Conservation (phyloP, 1,140 invertebrate species). For the Papilio dardanus region DNA sequence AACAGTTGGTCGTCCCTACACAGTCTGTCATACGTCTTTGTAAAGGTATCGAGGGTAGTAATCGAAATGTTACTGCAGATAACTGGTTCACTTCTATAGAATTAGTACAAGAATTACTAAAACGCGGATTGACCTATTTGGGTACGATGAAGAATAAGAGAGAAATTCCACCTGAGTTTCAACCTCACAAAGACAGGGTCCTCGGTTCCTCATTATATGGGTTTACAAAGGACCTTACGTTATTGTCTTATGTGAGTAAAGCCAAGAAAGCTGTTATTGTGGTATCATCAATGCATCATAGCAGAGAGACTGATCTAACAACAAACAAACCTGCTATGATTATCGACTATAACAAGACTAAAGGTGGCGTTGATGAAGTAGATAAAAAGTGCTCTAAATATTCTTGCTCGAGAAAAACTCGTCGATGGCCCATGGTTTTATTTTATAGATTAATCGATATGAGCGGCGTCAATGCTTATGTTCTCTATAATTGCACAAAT, state of each 20-base stretch:
- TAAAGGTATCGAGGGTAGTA: too few relatives aligned
- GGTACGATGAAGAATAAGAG: too few relatives aligned
- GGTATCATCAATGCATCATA: conserved; percentile 58
- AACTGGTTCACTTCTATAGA: too few relatives aligned
- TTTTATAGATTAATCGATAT: conserved; percentile 64
- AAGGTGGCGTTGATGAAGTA: conserved; percentile 71
- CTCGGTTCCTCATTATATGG: conserved; percentile 51
- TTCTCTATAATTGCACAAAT: too few relatives aligned
- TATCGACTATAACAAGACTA: conserved; percentile 68
- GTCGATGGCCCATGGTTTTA: conserved; percentile 67
- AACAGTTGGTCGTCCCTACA: too few relatives aligned
- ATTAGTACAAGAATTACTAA: too few relatives aligned
- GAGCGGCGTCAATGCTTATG: conserved; percentile 53
- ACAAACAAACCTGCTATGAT: conserved; percentile 71
- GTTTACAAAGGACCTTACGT: conserved; percentile 54
- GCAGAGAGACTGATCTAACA: conserved; percentile 45
- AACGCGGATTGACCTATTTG: too few relatives aligned
- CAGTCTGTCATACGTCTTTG: too few relatives aligned
- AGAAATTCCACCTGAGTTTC: conserved; percentile 43
- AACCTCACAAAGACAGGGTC: conserved; percentile 52
- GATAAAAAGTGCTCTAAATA: conserved; percentile 70
- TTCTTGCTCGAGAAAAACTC: conserved; percentile 57
- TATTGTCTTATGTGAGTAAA: conserved; percentile 56
- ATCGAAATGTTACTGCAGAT: too few relatives aligned
- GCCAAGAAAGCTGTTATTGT: conserved; percentile 54